Evolutionary conservation across 2,888 invertebrate species (phyloP).

Genomic region (Morpho helenor): DNA sequence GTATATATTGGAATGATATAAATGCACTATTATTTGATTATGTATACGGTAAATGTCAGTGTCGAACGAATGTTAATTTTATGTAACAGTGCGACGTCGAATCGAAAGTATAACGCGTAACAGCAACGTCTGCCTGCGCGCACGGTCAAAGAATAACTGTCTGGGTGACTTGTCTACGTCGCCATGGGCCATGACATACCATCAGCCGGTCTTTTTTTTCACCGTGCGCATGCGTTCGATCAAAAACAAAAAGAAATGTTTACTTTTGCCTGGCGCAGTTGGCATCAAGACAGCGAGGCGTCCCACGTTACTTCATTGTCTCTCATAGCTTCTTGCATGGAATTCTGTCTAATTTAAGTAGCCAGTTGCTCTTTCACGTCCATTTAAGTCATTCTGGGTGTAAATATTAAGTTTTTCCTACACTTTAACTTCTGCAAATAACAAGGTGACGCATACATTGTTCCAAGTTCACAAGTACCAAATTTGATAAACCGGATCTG

Average conservation of each 20-base stretch:
- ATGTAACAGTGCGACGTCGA: conserved; percentile 35
- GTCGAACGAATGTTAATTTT: conserved; percentile 29
- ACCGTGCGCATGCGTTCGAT: conserved; percentile 15
- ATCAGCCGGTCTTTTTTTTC: conserved; percentile 17
- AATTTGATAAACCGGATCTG: no score
- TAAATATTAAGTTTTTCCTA: no score
- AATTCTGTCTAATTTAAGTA: neutral
- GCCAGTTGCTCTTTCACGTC: neutral
- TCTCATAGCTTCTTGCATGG: no score
- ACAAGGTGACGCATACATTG: no score
- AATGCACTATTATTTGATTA: conserved; percentile 27
- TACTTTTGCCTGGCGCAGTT: conserved; percentile 19
- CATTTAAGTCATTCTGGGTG: no score
- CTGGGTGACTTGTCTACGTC: neutral
- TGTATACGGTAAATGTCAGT: conserved; percentile 20
- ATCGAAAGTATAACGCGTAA: conserved; percentile 7
- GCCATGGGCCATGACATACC: conserved; percentile 13
- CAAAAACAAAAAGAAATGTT: conserved; percentile 21
- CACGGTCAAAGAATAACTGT: conserved; percentile 53
- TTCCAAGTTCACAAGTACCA: no score
- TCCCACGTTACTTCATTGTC: conserved; percentile 31
- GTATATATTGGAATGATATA: conserved; percentile 25
- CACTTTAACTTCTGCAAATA: no score
- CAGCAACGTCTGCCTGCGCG: conserved; percentile 43
- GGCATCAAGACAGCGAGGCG: conserved; percentile 21